Evolutionary conservation across 2,113 vertebrate genomes (phyloP), one percentile per base, ranked within the genome.

Genomic region (Tor tambroides): DNA sequence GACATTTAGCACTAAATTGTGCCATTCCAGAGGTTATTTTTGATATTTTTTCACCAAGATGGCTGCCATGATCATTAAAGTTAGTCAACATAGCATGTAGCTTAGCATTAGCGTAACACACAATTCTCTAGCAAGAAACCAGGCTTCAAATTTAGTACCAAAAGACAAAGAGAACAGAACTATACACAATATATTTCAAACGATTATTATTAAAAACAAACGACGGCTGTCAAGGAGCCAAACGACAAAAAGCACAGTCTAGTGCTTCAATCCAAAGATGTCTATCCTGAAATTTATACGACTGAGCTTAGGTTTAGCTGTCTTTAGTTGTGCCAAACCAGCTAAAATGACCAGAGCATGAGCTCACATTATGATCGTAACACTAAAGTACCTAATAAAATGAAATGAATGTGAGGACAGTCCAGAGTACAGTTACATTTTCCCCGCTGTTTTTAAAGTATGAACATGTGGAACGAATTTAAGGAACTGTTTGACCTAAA

Each of bases 321-420:
- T 83, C 41, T 83, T 67, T 49, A 46, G 41, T 23, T 32, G 17
- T 71, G 80, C 80, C 80, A 83, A 83, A 83, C 9, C 28, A 51
- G 63, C 43, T 83, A 51, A 83, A 83, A 83, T 32, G 63, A 83
- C 80, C 80, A 71, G 49, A 2, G 17, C 76, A 54, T 83, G 80
- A 71, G 63, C 65, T 83, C 80, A 83, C 10, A 51, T 51, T 69
- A 32, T 83, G 35, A 82, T 82, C 63, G 6, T 32, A 32, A 71
- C 80, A 71, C n/a, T 23, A n/a, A 83, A 71, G 41, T 49, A 71
- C 10, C 41, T 4, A 49, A 69, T 71, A 83, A 83, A 71, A 83
- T 51, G 41, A 83, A 71, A 83, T 51, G 5, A 23, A 51, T 15
- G 41, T 51, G 21, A 83, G 7, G 28, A 69, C 28, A 83, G 41